Evolutionary conservation across 2,113 vertebrate species (phyloP).

Genomic region (Melanocharis versteri): DNA sequence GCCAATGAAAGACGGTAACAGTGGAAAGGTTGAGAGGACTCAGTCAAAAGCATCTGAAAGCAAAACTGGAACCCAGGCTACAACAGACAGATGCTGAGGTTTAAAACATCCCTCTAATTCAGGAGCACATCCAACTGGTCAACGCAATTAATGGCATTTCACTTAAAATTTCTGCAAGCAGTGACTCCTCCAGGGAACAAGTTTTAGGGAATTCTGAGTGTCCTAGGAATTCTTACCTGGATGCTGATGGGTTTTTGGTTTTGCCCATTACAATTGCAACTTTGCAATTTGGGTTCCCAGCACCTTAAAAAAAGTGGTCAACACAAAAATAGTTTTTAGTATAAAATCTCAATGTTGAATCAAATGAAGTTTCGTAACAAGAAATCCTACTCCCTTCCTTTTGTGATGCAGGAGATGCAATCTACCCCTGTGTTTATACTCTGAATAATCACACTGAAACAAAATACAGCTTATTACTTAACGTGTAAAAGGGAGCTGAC

Average conservation of each 20-base stretch:
- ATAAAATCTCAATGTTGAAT: neutral
- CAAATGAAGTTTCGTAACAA: neutral
- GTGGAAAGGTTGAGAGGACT: neutral
- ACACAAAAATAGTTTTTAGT: neutral
- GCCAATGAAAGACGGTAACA: neutral
- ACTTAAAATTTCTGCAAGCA: neutral
- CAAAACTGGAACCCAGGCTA: neutral
- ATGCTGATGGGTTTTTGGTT: slow-evolving; percentile 58
- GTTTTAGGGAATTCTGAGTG: neutral
- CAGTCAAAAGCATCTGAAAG: neutral
- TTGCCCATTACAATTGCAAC: slow-evolving; percentile 89
- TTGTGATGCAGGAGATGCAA: neutral
- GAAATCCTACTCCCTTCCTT: neutral
- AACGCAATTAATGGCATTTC: neutral
- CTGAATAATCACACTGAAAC: neutral
- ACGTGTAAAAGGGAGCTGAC: neutral
- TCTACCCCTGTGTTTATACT: neutral
- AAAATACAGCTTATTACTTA: neutral
- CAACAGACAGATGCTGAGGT: neutral
- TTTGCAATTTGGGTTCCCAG: slow-evolving; percentile 85
- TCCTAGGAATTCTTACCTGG: slow-evolving; percentile 74
- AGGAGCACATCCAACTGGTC: neutral
- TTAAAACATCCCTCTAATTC: neutral
- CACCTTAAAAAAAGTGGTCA: slow-evolving; percentile 75
- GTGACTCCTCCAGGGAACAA: neutral